Conservation (phyloP, 2,888 invertebrate genomes). For the Hoplodrina blanda region DNA sequence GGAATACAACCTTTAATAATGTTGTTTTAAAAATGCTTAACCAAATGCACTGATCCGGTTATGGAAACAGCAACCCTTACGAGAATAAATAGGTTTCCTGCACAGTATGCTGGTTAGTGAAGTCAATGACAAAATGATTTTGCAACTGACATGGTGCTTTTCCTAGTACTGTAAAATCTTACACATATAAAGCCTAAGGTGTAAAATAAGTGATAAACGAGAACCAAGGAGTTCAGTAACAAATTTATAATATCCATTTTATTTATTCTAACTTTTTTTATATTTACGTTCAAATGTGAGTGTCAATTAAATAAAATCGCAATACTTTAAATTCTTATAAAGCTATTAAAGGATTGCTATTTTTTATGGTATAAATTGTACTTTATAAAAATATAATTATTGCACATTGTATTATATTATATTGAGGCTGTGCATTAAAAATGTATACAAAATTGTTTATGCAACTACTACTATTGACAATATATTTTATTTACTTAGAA, state of each 20-base stretch:
- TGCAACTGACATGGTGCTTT: too few species aligned
- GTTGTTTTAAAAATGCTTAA: too few species aligned
- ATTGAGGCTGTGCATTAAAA: constrained; percentile 17
- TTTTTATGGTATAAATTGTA: background rate
- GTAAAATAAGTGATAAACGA: background rate
- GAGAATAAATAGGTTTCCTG: too few species aligned
- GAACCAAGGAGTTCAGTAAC: background rate
- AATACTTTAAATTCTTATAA: background rate
- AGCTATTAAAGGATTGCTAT: background rate
- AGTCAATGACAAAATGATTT: too few species aligned
- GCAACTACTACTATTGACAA: constrained; percentile 16
- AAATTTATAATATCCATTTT: background rate
- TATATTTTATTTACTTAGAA: background rate
- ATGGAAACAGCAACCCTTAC: too few species aligned
- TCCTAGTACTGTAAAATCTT: too few species aligned
- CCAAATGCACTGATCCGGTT: too few species aligned
- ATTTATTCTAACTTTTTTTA: too few species aligned
- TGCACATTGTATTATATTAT: background rate
- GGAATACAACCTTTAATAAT: too few species aligned
- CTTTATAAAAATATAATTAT: background rate
- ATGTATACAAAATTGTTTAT: constrained; percentile 6
- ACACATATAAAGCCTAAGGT: too few species aligned
- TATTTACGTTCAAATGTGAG: background rate
- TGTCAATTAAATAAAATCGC: background rate
- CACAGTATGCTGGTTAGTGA: too few species aligned